Evolutionary conservation across 2,797 vertebrate genomes (phyloP).

Genomic region (Argentina silus): DNA sequence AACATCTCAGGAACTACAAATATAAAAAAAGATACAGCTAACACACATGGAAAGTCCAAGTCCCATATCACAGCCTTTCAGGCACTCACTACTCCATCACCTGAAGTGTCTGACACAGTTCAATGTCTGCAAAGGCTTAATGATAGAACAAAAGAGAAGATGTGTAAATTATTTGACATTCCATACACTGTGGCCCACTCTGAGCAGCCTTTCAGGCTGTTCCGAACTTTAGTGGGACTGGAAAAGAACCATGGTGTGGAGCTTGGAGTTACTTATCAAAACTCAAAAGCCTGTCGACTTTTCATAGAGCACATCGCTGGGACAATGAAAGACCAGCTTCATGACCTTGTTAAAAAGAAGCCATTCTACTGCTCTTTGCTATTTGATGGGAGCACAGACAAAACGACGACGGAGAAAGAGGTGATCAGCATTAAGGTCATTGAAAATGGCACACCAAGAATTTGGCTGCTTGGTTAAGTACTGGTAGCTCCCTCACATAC

Average conservation of each 20-base stretch:
- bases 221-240: background rate
- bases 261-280: background rate
- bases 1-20: too few species aligned
- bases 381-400: constrained; percentile 1
- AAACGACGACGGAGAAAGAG: too few species aligned
- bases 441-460: constrained; percentile 10
- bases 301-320: background rate
- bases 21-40: too few species aligned
- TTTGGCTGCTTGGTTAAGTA: background rate
- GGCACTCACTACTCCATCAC: background rate
- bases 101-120: constrained; percentile 3
- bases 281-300: background rate
- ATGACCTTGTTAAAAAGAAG: background rate
- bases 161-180: background rate
- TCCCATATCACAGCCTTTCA: too few species aligned
- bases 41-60: too few species aligned
- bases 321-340: background rate
- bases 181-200: constrained; percentile 2
- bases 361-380: constrained; percentile 4
- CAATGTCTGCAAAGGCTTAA: background rate
- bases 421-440: constrained; percentile 3
- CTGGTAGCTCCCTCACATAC: background rate
- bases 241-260: constrained; percentile 3
- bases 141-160: background rate
- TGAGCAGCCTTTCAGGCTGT: constrained; percentile 6